Evolutionary conservation across 2,113 vertebrate genomes (phyloP).

Genomic region (rat (Rattus norvegicus)): GRCr8 NC_086038.1:10904001-10904500

Average conservation of each 20-base stretch:
- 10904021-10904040: background rate
- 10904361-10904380: background rate
- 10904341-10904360: conserved; percentile 51
- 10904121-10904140: background rate
- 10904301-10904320: background rate
- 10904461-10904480: conserved; percentile 1
- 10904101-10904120: background rate
- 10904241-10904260: background rate
- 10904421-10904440: background rate
- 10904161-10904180: background rate
- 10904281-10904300: background rate
- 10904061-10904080: background rate
- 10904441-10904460: background rate
- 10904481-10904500: background rate
- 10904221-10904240: background rate
- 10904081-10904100: background rate
- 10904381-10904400: background rate
- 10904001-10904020: rapidly evolving
- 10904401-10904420: background rate
- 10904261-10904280: background rate
- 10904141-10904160: background rate
- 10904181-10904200: background rate
- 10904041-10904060: background rate
- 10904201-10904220: background rate
- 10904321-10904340: conserved; percentile 11